Evolutionary conservation across 2,113 vertebrate genomes (phyloP).

Genomic region (Campylomormyrus numenius): DNA sequence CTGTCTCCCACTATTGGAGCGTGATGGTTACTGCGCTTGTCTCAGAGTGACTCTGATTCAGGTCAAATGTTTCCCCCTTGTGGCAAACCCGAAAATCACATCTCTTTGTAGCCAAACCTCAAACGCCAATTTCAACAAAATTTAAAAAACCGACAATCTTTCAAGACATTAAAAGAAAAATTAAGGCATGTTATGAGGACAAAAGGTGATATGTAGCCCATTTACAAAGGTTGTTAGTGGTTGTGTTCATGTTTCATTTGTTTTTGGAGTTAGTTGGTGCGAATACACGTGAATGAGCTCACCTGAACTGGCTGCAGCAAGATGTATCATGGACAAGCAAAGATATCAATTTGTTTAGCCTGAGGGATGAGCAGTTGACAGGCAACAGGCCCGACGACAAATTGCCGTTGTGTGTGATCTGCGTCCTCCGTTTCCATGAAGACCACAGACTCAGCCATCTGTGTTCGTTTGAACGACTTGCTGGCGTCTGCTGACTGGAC

Average conservation of each 20-base stretch:
- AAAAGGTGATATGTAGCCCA: not conserved
- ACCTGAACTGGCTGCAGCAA: not conserved
- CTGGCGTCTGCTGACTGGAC: not conserved
- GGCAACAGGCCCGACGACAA: not conserved
- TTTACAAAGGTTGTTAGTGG: not conserved
- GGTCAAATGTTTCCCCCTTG: not conserved
- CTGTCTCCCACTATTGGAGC: not conserved
- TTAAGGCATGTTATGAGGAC: not conserved
- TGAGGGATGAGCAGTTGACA: not conserved
- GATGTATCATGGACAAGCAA: not conserved
- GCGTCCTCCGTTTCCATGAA: not conserved
- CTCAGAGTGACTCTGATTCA: not conserved
- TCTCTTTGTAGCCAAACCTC: not conserved
- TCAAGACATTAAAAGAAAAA: not conserved
- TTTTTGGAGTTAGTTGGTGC: not conserved
- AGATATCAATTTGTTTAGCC: not conserved
- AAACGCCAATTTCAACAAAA: not conserved
- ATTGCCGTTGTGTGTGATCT: not conserved
- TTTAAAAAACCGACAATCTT: not conserved
- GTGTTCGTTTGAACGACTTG: not conserved
- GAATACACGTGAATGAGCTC: not conserved
- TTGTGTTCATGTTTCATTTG: not conserved
- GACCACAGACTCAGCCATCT: not conserved
- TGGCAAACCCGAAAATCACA: not conserved
- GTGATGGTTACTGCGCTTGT: not conserved